Evolutionary conservation across 2,113 vertebrate species (phyloP).

Genomic region (Danio rerio): DNA sequence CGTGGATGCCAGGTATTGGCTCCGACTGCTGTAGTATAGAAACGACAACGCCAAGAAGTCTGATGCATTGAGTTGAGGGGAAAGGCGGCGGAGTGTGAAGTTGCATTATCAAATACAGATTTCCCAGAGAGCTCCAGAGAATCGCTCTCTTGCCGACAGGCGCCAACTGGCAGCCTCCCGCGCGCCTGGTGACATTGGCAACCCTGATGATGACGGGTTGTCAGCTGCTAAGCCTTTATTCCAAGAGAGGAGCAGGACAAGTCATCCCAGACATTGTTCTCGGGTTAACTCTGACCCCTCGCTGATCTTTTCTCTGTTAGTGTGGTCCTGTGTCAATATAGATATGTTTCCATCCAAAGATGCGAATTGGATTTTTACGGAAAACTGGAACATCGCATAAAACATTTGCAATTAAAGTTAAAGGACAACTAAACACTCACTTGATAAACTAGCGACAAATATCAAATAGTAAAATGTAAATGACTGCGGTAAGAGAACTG

Average conservation of each 20-base stretch:
- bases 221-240: constrained; percentile 64
- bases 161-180: constrained; percentile 62
- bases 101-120: constrained; percentile 69
- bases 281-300: constrained; percentile 33
- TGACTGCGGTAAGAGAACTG: too few species aligned
- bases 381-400: too few species aligned
- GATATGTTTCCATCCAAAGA: too few species aligned
- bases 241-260: constrained; percentile 53
- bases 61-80: constrained; percentile 63
- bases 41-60: constrained; percentile 50
- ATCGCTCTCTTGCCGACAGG: constrained; percentile 62
- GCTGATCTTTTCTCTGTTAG: too few species aligned
- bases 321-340: too few species aligned
- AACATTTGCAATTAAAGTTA: too few species aligned
- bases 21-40: constrained; percentile 36
- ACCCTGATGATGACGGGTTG: constrained; percentile 71
- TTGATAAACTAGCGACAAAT: too few species aligned
- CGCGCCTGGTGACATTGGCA: constrained; percentile 55
- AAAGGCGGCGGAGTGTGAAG: constrained; percentile 63
- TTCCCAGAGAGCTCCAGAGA: constrained; percentile 62
- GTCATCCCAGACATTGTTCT: constrained; percentile 41
- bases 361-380: too few species aligned
- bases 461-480: too few species aligned
- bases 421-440: too few species aligned
- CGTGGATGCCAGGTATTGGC: constrained; percentile 47